These are phyloP conservation scores for Calliphora vomitoria DNA, from an alignment of 2,888 invertebrate genomes.

Conservation along the genomic window DNA sequence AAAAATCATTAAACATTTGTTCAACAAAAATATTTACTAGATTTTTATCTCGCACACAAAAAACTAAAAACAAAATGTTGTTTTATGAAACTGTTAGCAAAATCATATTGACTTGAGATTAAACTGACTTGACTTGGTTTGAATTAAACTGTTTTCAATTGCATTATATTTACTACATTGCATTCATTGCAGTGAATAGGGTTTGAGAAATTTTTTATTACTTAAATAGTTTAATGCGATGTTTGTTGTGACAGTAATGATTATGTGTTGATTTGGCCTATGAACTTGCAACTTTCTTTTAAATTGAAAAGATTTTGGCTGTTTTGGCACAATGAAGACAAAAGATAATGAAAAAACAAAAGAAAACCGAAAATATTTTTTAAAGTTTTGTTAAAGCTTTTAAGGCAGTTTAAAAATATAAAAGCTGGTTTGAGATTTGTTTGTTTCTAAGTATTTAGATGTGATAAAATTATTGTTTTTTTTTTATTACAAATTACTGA, in stretches of 20 bases:
- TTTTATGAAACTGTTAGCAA: constrained; percentile 60
- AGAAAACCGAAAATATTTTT: constrained; percentile 17
- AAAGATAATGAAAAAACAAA: neutral
- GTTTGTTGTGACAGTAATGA: constrained; percentile 42
- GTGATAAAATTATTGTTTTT: no score
- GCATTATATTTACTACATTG: neutral
- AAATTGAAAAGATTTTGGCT: constrained; percentile 25
- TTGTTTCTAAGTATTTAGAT: neutral
- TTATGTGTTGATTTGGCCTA: constrained; percentile 55
- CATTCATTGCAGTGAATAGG: neutral
- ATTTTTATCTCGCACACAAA: constrained; percentile 57
- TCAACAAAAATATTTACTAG: constrained; percentile 67
- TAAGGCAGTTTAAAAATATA: neutral
- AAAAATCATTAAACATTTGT: constrained; percentile 62
- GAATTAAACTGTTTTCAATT: no score
- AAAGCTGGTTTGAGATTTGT: neutral
- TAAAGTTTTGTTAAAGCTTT: constrained; percentile 4
- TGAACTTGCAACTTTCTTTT: constrained; percentile 68
- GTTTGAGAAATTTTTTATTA: constrained; percentile 2
- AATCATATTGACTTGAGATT: constrained; percentile 43
- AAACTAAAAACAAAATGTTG: constrained; percentile 18
- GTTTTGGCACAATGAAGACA: neutral
- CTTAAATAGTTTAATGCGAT: constrained; percentile 11
- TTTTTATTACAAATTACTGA: no score
- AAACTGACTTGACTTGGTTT: neutral